Base-by-base conservation (phyloP, 2,113 vertebrate genomes). In the Calonectris borealis region DNA sequence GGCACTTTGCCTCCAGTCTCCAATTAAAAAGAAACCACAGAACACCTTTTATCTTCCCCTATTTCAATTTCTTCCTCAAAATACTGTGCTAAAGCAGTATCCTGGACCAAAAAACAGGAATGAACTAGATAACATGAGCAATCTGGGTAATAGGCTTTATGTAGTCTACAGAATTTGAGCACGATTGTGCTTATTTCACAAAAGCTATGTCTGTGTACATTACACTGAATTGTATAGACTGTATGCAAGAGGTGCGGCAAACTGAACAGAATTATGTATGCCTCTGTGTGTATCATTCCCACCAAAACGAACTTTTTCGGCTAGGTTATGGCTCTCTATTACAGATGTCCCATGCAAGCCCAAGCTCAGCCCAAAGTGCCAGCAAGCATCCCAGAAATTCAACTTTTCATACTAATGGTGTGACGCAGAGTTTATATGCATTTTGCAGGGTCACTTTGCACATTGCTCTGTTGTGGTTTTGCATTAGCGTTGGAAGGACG, bases 11-110 rank as follows among this genome's bases (percentile, higher is more conserved):
- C 95, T 95, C 81, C 91, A 91, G 95, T 77, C 66, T 95, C 70
- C 94, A 97, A 97, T 97, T 97, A 95, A 95, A 88, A 94, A 90
- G 92, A 95, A 96, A 97, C 92, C 94, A 88, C 96, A 97, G 73
- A 95, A 95, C 93, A 95, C 91, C 94, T 97, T 97, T 96, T 89
- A 96, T 97, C 94, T 95, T 95, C 86, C 81, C 32, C 48, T 92
- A 31, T 66, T 97, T 91, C 70, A 97, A 87, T 86, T 94, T 92
- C 94, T 92, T 91, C 86, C 70, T 89, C 58, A 93, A 91, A 93
- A 93, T 70, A 87, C 77, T 54, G 32, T 66, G 58, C 58, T 95
- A 79, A 91, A 93, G 78, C 54, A 79, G 86, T 38, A 87, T 80
- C 78, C 86, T 69, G 29, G 55, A 89, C 58, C 49, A 78, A 94